These are phyloP conservation scores for Brachypodius melanocephalos DNA, from an alignment of 2,113 vertebrate species.

Conservation along the genomic window DNA sequence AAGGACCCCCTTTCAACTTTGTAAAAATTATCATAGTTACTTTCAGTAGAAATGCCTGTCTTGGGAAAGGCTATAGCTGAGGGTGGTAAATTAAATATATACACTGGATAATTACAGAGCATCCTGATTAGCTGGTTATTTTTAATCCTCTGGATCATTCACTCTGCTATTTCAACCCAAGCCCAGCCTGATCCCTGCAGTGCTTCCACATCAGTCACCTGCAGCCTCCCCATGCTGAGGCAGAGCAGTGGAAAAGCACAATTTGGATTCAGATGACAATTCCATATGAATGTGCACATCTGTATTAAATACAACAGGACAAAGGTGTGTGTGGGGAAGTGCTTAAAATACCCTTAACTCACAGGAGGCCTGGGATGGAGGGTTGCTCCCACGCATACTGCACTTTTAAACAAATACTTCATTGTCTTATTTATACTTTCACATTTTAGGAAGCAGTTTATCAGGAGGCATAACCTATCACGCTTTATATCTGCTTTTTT, in stretches of 20 bases:
- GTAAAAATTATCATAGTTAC: background rate
- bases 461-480: background rate
- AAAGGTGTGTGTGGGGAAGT: background rate
- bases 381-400: accelerated
- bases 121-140: background rate
- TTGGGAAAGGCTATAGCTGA: background rate
- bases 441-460: background rate
- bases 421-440: background rate
- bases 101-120: background rate
- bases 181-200: background rate
- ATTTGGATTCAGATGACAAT: accelerated
- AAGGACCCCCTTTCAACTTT: background rate
- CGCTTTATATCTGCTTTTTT: background rate
- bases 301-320: background rate
- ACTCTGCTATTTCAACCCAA: background rate
- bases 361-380: background rate
- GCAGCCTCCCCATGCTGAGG: background rate
- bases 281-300: accelerated
- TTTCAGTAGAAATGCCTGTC: background rate
- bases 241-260: background rate
- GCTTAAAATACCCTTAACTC: background rate
- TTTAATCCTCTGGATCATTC: background rate
- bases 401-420: background rate
- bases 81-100: background rate
- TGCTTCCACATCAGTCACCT: background rate